Evolutionary conservation across 2,888 invertebrate genomes (phyloP), one percentile per base, ranked within the genome.

Genomic region (Metallyticus violacea): DNA sequence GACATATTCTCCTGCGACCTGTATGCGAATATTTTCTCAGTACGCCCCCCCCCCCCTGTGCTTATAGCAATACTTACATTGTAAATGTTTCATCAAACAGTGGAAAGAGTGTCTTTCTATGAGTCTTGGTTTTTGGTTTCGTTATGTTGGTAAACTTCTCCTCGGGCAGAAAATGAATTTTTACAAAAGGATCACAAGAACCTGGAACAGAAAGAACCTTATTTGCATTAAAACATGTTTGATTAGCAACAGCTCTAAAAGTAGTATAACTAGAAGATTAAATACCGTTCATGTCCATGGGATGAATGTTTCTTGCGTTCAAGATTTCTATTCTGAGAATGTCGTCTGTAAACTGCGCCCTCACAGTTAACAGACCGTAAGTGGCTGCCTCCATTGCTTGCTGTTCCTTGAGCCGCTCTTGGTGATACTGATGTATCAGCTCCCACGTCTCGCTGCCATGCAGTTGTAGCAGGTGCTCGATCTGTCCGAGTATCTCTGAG

Each of bases 11-110:
- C 22, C 15, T 15, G 1, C 1, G 40, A 26, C 1, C 1, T 22
- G 29, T 85, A 15, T 77, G 28, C 87, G 6, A 79, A 86, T 28
- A 85, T 25, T 77, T 30, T 82, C 76, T 62, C 22, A 15, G 81
- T 28, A n/a, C n/a, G n/a, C n/a, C n/a, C n/a, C n/a, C n/a, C n/a
- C n/a, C n/a, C n/a, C n/a, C n/a, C n/a, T n/a, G n/a, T n/a, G n/a
- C n/a, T n/a, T n/a, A n/a, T 26, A 40, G 9, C 26, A 29, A 80
- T 89, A 94, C 96, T 96, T 93, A 99, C 98, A 99, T 96, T 90
- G 95, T 94, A 92, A 99, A 99, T 90, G 95, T 96, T 93, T 99
- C 99, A 90, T 99, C 99, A 92, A 96, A 99, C 6, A 98, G 93
- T 0, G 99, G 99, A 92, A 97, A 98, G 79, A 98, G 93, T 79